Base-by-base conservation (phyloP, 2,113 vertebrate species). In the Epinephelus cyanopodus region DNA sequence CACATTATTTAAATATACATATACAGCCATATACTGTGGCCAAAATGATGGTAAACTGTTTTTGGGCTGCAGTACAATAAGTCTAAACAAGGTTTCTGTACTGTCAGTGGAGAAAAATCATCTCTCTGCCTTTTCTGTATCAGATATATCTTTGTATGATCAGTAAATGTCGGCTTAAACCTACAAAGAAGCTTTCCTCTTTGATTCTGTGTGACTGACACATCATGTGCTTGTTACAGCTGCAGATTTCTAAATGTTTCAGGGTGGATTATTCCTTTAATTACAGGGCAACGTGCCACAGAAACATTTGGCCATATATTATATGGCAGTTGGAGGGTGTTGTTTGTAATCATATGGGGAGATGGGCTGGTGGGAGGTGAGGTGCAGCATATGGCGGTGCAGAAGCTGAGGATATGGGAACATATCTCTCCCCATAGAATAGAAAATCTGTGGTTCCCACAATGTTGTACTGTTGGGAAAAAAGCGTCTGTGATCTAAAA, bases 361-460 rank as follows among this genome's bases (percentile, higher is more conserved):
- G 60, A 66, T 76, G 75, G 76, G 73, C 42, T 82, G 57, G 63
- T 64, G 47, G 52, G 74, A 66, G 25, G 13, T 33, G 61, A 52
- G 50, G 57, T 12, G 63, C 45, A 79, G 37, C 86, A 91, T 88
- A 90, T 87, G 81, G 86, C 62, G 64, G 62, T 18, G 33, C 81
- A 83, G 82, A 78, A 47, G 42, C 75, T 58, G 19, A 74, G 61
- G 82, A 77, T 70, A 73, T 60, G 29, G 67, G 73, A 74, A 73
- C 79, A 78, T 68, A 84, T 83, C 47, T 53, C 53, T 77, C 79
- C 60, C 76, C 63, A 69, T 61, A 63, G 60, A 71, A 69, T 57
- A 54, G 60, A 74, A 65, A 61, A 72, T 67, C 29, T 73, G 60
- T 74, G 19, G 9, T 56, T 47, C 37, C 67, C 27, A 33, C n/a